Percentiles rank a stretch among this genome's conserved stretches.
Evolutionary conservation across 2,888 invertebrate species (phyloP).

Genomic region (Dermolepida albohirtum): DNA sequence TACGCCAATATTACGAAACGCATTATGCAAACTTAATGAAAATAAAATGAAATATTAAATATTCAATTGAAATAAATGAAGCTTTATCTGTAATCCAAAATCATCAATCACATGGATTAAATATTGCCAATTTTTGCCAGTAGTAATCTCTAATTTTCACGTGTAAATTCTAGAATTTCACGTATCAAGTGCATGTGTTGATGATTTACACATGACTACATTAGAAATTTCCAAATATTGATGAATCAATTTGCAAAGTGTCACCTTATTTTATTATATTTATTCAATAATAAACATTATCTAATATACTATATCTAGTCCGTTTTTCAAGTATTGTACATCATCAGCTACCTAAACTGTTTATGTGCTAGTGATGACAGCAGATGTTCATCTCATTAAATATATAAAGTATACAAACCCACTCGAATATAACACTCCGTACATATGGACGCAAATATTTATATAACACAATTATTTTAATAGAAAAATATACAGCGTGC

Average conservation of each 20-base stretch:
- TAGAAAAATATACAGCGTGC: conserved; percentile 21
- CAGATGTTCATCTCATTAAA: conserved; percentile 43
- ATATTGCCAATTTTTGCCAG: no score
- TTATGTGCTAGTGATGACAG: conserved; percentile 20
- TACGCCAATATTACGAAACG: no score
- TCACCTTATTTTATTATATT: conserved; percentile 37
- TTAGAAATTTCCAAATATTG: conserved; percentile 1
- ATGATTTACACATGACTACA: no score
- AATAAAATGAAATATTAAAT: no score
- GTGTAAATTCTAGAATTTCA: no score
- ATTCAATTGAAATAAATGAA: no score
- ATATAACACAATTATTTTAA: conserved; percentile 43
- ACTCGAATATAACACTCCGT: conserved; percentile 36
- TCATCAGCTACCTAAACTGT: conserved; percentile 34
- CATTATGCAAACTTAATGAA: no score
- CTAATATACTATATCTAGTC: conserved; percentile 31
- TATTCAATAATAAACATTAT: conserved; percentile 43
- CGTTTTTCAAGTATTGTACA: conserved; percentile 12
- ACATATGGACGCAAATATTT: conserved; percentile 42
- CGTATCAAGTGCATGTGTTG: no score
- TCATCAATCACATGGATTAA: no score
- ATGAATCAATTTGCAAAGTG: conserved; percentile 6
- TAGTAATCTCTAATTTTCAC: no score
- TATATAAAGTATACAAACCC: conserved; percentile 30
- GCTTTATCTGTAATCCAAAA: no score